Evolutionary conservation across 2,888 invertebrate genomes (phyloP).

Genomic region (Agonopterix arenella): DNA sequence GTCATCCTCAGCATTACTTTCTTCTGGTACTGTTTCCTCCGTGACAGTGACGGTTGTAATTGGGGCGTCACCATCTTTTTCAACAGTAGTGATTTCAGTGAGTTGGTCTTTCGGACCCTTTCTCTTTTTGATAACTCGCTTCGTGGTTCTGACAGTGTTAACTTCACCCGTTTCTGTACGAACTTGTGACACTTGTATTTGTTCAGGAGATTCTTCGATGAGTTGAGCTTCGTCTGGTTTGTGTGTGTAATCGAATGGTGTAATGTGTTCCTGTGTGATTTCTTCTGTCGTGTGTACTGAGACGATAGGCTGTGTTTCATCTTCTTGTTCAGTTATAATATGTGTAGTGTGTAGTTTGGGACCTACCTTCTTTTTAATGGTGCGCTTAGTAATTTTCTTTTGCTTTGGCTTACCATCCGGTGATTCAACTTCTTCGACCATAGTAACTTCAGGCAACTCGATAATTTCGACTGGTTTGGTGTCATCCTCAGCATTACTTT

Average conservation of each 20-base stretch:
- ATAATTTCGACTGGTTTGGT: conserved; percentile 20
- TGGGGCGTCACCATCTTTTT: conserved; percentile 36
- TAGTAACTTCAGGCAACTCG: conserved; percentile 23
- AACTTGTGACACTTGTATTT: conserved; percentile 47
- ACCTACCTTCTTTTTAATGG: conserved; percentile 46
- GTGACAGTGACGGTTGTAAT: conserved; percentile 23
- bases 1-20: too few relatives aligned
- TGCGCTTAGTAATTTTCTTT: conserved; percentile 23
- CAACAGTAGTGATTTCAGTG: conserved; percentile 22
- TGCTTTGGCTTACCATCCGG: conserved; percentile 8
- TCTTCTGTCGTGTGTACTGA: conserved; percentile 43
- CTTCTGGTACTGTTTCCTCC: too few relatives aligned
- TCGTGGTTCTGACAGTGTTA: conserved; percentile 35
- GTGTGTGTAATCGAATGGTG: conserved; percentile 12
- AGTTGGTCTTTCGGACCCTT: conserved; percentile 54
- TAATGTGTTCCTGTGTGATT: conserved; percentile 24
- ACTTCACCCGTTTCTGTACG: conserved; percentile 37
- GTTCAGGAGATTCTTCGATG: conserved; percentile 26
- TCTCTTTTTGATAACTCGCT: conserved; percentile 47
- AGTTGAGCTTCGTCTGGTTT: conserved; percentile 25
- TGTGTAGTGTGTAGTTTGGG: conserved; percentile 27
- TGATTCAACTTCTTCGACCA: conserved; percentile 10
- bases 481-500: conserved; percentile 19
- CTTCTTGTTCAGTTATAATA: conserved; percentile 31
- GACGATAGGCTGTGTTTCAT: conserved; percentile 24